These are phyloP conservation scores for Meiosimyza platycephala DNA, from an alignment of 2,888 invertebrate species.

Conservation along the genomic window DNA sequence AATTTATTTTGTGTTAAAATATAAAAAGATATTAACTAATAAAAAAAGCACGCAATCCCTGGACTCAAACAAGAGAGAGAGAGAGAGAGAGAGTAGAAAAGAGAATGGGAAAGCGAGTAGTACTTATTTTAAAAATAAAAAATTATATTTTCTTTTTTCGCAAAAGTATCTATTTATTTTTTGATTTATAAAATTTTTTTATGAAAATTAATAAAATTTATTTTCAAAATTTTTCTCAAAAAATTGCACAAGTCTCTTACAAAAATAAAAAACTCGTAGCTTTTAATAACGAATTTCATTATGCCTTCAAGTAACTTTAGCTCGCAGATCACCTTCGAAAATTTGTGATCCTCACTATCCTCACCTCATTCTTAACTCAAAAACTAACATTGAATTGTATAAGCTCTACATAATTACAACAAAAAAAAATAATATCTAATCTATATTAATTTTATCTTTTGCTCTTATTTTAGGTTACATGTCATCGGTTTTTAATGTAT, in stretches of 20 bases:
- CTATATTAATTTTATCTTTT: slow-evolving; percentile 10
- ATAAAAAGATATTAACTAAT: background rate
- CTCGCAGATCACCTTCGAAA: no score
- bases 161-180: no score
- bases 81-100: background rate
- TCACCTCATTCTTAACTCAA: no score
- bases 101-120: background rate
- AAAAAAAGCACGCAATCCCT: background rate
- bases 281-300: no score
- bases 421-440: background rate
- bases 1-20: slow-evolving; percentile 26
- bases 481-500: slow-evolving; percentile 19
- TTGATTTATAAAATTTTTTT: no score
- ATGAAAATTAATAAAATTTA: slow-evolving; percentile 3
- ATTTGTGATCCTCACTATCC: no score
- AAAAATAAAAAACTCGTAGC: no score
- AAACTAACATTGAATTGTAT: no score
- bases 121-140: background rate
- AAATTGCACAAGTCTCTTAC: no score
- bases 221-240: background rate
- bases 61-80: background rate
- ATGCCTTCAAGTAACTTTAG: no score
- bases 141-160: no score
- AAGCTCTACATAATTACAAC: background rate
- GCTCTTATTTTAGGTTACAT: slow-evolving; percentile 28